Base-by-base conservation (phyloP, 2,888 invertebrate species). In the Lottia scabra region DNA sequence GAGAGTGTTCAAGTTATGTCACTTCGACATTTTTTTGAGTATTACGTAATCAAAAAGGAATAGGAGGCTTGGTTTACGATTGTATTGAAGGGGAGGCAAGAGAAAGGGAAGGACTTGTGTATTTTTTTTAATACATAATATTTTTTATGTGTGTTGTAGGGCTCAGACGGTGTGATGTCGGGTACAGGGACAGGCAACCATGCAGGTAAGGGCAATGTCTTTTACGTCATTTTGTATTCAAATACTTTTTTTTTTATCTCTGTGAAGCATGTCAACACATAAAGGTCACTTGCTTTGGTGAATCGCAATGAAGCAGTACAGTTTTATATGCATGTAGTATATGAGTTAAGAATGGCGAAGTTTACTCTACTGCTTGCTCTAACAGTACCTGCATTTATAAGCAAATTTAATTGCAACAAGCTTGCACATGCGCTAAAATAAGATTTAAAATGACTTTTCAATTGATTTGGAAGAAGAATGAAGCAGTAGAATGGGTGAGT, bases 391-490 rank as follows among this genome's bases (percentile, higher is more conserved):
- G 56, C 56, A 56, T 13, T 56, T 56, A 15, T 56, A 56, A 56
- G 56, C 56, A 56, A 56, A 56, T 23, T 56, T 56, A 56, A 56
- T 56, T 56, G 56, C 56, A 56, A 56, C 56, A 23, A 23, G 56
- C 56, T 15, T 56, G 56, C 56, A 56, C 56, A 56, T 56, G 56
- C 56, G 56, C 56, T 56, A 56, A 56, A 56, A 56, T 56, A 56
- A 56, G 56, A 56, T 56, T 56, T 56, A 56, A 56, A 56, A 56
- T 56, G 56, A 19, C 56, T 56, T 56, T 56, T 23, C 56, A 23
- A 56, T 56, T 56, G 56, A 56, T 56, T 56, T 56, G 56, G 56
- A 23, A 23, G 56, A 56, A 56, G 56, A 56, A 56, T 56, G 56
- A 56, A 56, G 56, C 56, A 19, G 19, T 23, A 56, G 19, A 56